These are phyloP conservation scores for Onthophagus sagittarius DNA, from an alignment of 2,888 invertebrate species.

Conservation along the genomic window DNA sequence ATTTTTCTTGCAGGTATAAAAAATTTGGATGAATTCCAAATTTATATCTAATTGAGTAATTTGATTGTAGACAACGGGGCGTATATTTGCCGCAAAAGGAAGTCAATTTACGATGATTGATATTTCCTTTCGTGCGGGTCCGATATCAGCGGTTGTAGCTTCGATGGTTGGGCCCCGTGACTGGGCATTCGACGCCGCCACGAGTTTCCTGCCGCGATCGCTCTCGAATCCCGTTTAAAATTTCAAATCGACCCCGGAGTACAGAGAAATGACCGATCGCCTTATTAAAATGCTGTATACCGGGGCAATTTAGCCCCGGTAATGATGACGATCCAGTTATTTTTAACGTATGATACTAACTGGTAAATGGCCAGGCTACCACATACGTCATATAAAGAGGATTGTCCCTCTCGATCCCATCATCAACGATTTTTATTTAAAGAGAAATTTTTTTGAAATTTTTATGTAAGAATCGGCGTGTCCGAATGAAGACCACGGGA, in stretches of 20 bases:
- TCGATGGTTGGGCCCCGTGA: neutral
- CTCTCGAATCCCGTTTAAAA: neutral
- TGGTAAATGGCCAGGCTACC: neutral
- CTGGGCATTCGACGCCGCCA: neutral
- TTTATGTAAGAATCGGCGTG: neutral
- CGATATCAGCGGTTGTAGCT: neutral
- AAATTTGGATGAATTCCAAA: too few species aligned
- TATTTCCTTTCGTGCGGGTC: slow-evolving; percentile 33
- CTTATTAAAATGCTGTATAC: neutral
- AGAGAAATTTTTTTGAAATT: too few species aligned
- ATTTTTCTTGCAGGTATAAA: slow-evolving; percentile 1
- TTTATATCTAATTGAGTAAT: slow-evolving; percentile 26
- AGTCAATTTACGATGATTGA: slow-evolving; percentile 36
- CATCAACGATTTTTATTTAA: too few species aligned
- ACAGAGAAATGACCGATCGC: neutral
- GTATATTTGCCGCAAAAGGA: slow-evolving; percentile 31
- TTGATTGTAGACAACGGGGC: slow-evolving; percentile 26
- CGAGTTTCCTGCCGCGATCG: neutral
- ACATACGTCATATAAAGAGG: neutral
- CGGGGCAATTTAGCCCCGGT: neutral
- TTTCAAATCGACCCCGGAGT: neutral
- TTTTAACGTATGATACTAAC: neutral
- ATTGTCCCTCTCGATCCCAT: too few species aligned
- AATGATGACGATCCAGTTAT: neutral
- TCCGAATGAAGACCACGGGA: neutral